These are phyloP conservation scores for Dipodomys spectabilis DNA, from an alignment of 2,113 vertebrate genomes.

Conservation along the genomic window DNA sequence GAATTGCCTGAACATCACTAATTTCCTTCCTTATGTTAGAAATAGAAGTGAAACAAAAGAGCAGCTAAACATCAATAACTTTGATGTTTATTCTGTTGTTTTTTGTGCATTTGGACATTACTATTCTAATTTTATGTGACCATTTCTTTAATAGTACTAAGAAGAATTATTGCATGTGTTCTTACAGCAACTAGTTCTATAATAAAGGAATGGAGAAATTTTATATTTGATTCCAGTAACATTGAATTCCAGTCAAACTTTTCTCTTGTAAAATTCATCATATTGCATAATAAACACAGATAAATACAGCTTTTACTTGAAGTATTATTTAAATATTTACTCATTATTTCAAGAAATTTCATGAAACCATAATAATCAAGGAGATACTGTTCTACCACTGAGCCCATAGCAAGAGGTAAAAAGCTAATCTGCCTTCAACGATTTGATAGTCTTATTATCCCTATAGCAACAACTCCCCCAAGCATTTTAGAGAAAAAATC, in stretches of 20 bases:
- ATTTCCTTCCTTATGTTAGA: neutral
- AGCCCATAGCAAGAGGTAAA: neutral
- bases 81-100: too few species aligned
- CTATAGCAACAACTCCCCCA: neutral
- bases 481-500: neutral
- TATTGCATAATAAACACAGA: neutral
- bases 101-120: too few species aligned
- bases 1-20: neutral
- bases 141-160: neutral
- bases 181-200: constrained; percentile 1
- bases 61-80: too few species aligned
- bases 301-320: too few species aligned
- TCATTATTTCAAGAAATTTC: neutral
- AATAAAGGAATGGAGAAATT: neutral
- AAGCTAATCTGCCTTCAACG: neutral
- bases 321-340: constrained; percentile 18
- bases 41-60: neutral
- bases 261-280: constrained; percentile 5
- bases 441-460: neutral
- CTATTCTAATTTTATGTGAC: too few species aligned
- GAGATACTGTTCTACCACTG: neutral
- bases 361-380: neutral
- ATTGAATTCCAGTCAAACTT: neutral
- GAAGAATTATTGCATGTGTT: neutral
- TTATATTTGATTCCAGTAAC: neutral